Conservation (phyloP, 2,888 invertebrate genomes). For the Leucophenga montana region DNA sequence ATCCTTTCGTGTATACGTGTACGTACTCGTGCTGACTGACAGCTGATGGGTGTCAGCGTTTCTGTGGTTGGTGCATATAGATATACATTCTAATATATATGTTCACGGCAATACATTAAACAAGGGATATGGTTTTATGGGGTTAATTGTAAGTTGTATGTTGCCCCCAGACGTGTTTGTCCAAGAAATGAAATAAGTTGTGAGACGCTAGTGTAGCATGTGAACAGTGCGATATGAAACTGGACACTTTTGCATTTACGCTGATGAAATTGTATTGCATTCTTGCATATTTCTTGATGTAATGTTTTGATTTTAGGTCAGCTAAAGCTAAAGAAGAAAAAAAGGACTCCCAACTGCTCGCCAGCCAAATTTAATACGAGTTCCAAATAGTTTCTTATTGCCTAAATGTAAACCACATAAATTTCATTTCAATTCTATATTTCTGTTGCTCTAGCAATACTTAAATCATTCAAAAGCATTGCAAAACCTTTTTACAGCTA, state of each 20-base stretch:
- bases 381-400: conserved; percentile 42
- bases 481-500: background rate
- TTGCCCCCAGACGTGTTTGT: background rate
- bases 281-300: background rate
- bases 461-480: conserved; percentile 37
- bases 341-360: conserved; percentile 40
- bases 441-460: conserved; percentile 38
- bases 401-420: conserved; percentile 49
- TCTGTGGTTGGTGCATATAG: background rate
- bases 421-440: conserved; percentile 61
- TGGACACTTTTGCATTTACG: conserved; percentile 2
- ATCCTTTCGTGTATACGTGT: conserved; percentile 57
- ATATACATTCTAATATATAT: conserved; percentile 11
- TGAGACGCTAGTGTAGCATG: background rate
- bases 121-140: background rate
- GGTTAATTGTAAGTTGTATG: conserved; percentile 31
- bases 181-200: background rate
- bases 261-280: background rate
- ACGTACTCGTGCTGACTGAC: conserved; percentile 48
- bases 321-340: no score
- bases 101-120: conserved; percentile 20
- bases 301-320: no score
- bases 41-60: conserved; percentile 38
- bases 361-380: conserved; percentile 45
- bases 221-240: background rate